Conservation (phyloP, 92 coral and sea anemone species). For the Ricordea florida region DNA sequence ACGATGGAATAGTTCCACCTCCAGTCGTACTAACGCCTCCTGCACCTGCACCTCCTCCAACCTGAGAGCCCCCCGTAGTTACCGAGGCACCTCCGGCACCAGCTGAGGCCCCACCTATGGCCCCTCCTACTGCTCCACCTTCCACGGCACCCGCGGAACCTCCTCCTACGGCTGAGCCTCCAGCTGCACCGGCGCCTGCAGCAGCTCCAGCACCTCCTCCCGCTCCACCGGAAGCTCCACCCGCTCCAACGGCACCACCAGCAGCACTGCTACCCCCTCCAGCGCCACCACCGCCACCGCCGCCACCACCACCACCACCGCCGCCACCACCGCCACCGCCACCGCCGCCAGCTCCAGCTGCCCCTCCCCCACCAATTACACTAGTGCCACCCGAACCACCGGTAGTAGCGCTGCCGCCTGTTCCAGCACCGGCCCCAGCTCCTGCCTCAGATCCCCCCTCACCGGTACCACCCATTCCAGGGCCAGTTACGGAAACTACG, state of each 20-base stretch:
- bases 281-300: neutral
- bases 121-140: neutral
- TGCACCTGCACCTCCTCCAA: slow-evolving; percentile 1
- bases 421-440: neutral
- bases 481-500: slow-evolving; percentile 31
- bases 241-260: neutral
- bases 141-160: slow-evolving; percentile 8
- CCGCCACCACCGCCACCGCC: neutral
- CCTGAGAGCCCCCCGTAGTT: neutral
- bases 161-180: slow-evolving; percentile 1
- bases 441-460: neutral
- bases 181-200: neutral
- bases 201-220: neutral
- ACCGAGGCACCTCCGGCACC: neutral
- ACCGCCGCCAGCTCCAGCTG: neutral
- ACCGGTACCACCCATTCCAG: neutral
- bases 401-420: neutral
- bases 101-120: neutral
- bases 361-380: neutral
- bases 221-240: neutral
- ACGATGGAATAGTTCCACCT: neutral
- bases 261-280: neutral
- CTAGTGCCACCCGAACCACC: neutral
- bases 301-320: neutral
- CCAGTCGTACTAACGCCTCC: neutral